Evolutionary conservation across 2,888 invertebrate genomes (phyloP).

Genomic region (Platycnemis pennipes): DNA sequence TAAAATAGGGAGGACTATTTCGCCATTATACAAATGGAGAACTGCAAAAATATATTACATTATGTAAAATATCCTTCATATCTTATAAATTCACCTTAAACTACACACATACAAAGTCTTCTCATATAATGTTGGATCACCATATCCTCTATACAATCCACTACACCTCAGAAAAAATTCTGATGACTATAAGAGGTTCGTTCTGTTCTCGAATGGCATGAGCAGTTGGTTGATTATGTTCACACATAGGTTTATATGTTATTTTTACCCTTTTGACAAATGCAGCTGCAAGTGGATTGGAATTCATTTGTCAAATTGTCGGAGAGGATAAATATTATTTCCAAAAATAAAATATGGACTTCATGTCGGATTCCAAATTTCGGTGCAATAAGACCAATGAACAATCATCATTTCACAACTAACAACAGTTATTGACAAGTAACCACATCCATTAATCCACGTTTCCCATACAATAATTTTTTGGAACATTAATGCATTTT

Average conservation of each 20-base stretch:
- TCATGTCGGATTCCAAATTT: background rate
- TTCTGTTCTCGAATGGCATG: background rate
- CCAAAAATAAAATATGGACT: background rate
- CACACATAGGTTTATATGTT: background rate
- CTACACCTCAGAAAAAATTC: background rate
- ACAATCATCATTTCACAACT: background rate
- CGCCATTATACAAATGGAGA: background rate
- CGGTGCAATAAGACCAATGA: background rate
- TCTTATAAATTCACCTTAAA: background rate
- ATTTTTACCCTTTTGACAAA: no score
- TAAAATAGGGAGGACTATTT: background rate
- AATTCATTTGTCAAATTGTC: background rate
- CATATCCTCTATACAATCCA: no score
- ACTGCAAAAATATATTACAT: slow-evolving; percentile 12
- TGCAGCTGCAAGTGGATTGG: background rate
- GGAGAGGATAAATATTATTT: background rate
- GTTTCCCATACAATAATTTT: background rate
- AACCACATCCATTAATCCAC: background rate
- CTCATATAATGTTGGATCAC: background rate
- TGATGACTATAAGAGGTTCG: background rate
- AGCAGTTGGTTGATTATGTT: background rate
- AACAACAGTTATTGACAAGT: background rate
- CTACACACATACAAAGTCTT: background rate
- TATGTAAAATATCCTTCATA: background rate
- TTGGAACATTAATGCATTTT: background rate